Evolutionary conservation across 2,888 invertebrate species (phyloP), one percentile per base, ranked within the genome.

Genomic region (Phengaris arion): DNA sequence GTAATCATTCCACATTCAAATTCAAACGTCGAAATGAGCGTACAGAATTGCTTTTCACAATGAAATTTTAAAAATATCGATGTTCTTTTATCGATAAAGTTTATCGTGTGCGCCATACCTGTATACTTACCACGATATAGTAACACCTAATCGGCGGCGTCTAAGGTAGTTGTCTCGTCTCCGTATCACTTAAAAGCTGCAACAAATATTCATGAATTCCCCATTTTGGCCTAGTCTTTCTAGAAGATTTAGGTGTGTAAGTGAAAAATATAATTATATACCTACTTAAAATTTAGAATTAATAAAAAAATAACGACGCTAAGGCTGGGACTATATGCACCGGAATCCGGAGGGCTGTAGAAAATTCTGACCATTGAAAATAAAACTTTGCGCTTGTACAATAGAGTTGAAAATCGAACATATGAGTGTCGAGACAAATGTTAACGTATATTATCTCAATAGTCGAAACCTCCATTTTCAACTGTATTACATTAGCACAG

Each of bases 181-280:
- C 89, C 91, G 87, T 89, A 89, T 87, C 87, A 86, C 86, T 87
- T 90, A 93, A 85, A 89, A 91, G 89, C 93, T 93, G 93, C 86
- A 93, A 93, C 92, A 93, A 93, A 93, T 93, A 93, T 93, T 92
- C 93, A 90, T 82, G 91, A 85, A 88, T 92, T 91, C 93, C 93
- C 93, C 93, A 84, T 86, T 83, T 82, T 84, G 86, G 87, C 86
- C 87, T 84, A 81, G 86, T 81, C 86, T 85, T 88, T 88, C 90
- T 87, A 82, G 83, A 84, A 89, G 85, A 78, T 55, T 54, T 46
- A 64, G 54, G 15, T 75, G 22, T 22, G 22, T 22, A 22, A 22
- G 35, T 35, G 35, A 35, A 35, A 35, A 35, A 2, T 35, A 35
- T 35, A 35, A 35, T 35, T 35, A 35, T 4, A 35, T 4, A 35